These are phyloP conservation scores for Tortrix viridana DNA, from an alignment of 2,888 invertebrate species.

Conservation along the genomic window DNA sequence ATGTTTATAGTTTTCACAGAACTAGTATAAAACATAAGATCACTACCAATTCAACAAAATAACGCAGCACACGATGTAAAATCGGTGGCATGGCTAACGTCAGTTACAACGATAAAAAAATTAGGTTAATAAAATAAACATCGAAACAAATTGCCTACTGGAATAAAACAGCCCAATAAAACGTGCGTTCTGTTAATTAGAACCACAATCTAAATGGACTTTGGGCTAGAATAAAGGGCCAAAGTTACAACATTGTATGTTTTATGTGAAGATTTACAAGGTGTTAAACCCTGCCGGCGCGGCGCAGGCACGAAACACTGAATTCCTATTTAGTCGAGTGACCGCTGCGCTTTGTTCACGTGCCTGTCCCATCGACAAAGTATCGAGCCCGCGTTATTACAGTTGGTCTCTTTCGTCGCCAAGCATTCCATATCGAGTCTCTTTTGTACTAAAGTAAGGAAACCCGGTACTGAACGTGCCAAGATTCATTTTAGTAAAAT, in stretches of 20 bases:
- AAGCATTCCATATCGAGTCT: no score
- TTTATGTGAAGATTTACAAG: conserved; percentile 76
- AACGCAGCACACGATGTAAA: no score
- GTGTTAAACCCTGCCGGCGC: conserved; percentile 67
- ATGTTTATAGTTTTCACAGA: no score
- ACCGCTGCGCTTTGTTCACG: conserved; percentile 17
- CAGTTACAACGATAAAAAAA: neutral
- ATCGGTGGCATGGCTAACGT: no score
- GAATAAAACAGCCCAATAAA: conserved; percentile 27
- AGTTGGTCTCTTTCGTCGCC: neutral
- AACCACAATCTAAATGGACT: conserved; percentile 48
- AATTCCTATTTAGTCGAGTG: conserved; percentile 41
- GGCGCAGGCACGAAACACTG: conserved; percentile 67
- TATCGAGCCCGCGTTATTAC: neutral
- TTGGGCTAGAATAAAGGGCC: conserved; percentile 54
- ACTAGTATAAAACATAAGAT: no score
- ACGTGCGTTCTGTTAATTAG: conserved; percentile 47
- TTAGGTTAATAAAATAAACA: neutral
- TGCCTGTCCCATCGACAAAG: conserved; percentile 15
- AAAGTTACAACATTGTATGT: conserved; percentile 71
- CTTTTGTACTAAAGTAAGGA: no score
- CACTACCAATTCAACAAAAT: no score
- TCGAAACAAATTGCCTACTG: conserved; percentile 15
- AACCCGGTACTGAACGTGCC: no score
- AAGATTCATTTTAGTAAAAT: neutral